Evolutionary conservation across 2,113 vertebrate genomes (phyloP).

Genomic region (Artemisiospiza belli): DNA sequence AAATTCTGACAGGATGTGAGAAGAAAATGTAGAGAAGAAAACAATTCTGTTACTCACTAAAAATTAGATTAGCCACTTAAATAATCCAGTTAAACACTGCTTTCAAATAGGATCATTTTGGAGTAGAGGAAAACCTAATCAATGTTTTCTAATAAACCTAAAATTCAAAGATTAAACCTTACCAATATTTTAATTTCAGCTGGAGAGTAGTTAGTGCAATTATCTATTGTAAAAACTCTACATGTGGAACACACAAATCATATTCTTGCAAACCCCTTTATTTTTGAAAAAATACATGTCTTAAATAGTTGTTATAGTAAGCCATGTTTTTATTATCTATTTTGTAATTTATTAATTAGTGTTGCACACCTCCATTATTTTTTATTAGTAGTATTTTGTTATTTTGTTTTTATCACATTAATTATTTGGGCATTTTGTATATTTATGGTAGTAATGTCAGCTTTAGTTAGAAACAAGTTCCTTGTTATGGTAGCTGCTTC

Average conservation of each 20-base stretch:
- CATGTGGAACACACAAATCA: neutral
- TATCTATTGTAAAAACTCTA: neutral
- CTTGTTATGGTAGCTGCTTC: neutral
- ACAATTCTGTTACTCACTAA: neutral
- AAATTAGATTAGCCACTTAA: neutral
- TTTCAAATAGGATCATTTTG: neutral
- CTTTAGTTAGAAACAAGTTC: neutral
- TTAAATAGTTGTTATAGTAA: neutral
- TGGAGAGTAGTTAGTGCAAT: neutral
- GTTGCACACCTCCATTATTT: neutral
- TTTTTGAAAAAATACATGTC: neutral
- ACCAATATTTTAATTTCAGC: neutral
- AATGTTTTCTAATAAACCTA: neutral
- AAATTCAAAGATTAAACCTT: neutral
- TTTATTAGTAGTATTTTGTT: neutral
- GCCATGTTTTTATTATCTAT: fast-evolving
- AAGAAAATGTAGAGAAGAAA: neutral
- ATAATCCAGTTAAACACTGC: neutral
- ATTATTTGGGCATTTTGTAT: neutral
- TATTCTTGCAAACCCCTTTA: neutral
- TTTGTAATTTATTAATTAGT: neutral
- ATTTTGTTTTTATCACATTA: neutral
- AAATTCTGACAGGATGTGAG: neutral
- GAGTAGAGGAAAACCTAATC: neutral
- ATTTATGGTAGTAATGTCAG: neutral